phyloP scores from a whole-genome alignment of 2,113 vertebrate species.

The Donacobius atricapilla region DNA sequence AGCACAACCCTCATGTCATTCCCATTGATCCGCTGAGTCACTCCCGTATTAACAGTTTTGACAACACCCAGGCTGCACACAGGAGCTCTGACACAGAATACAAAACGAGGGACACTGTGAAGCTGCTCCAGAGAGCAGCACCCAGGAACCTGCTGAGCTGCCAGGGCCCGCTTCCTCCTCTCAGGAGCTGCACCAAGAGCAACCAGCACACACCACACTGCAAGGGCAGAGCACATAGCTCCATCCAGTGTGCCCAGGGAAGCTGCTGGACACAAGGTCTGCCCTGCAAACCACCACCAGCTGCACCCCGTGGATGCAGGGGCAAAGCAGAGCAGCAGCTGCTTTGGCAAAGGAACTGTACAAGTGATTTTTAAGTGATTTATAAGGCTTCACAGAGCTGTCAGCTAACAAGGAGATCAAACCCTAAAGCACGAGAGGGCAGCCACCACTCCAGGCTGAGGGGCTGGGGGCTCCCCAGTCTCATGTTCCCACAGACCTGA shows the following conservation, averaged over 20 bases:
- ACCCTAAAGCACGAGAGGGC: not conserved
- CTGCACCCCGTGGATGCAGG: not conserved
- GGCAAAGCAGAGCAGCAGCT: not conserved
- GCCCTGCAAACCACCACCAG: not conserved
- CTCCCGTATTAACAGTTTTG: constrained; percentile 42
- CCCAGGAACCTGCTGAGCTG: constrained; percentile 17
- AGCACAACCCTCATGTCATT: constrained; percentile 30
- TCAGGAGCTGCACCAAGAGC: not conserved
- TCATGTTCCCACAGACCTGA: fast-evolving
- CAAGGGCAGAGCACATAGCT: not conserved
- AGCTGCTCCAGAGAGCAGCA: not conserved
- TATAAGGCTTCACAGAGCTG: not conserved
- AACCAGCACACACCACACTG: not conserved
- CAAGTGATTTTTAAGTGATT: not conserved
- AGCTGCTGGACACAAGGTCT: not conserved
- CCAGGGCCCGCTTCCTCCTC: not conserved
- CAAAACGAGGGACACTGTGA: not conserved
- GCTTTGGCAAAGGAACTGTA: not conserved
- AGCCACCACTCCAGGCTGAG: not conserved
- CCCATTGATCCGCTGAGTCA: constrained; percentile 69
- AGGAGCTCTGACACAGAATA: not conserved
- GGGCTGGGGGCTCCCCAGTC: not conserved
- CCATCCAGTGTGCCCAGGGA: not conserved
- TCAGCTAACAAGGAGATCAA: not conserved
- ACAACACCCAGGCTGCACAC: constrained; percentile 15